phyloP scores from a whole-genome alignment of 2,797 vertebrate species.

The Myripristis murdjan region DNA sequence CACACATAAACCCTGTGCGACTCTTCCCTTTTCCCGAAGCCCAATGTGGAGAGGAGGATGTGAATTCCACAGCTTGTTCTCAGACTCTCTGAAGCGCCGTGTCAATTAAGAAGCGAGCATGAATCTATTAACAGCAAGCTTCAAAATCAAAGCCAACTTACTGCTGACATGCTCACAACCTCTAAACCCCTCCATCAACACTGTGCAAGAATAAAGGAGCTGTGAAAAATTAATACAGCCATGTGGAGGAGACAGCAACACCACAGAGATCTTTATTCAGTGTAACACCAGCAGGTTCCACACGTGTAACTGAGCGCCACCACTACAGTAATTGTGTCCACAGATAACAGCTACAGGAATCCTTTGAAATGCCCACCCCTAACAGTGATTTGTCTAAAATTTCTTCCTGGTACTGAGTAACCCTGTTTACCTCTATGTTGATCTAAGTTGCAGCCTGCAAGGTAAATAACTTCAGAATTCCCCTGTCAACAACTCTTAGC shows the following conservation, averaged over 20 bases:
- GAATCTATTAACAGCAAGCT: neutral
- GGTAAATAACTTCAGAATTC: neutral
- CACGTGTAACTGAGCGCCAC: constrained; percentile 2
- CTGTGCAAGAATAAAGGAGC: constrained; percentile 38
- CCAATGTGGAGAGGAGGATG: constrained; percentile 10
- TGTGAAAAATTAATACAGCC: constrained; percentile 17
- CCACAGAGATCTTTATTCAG: constrained; percentile 12
- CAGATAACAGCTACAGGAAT: constrained; percentile 2
- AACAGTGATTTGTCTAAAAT: neutral
- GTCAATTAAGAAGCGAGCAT: constrained; percentile 5
- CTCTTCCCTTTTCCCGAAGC: neutral
- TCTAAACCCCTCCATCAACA: constrained; percentile 5
- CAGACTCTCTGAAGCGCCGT: neutral
- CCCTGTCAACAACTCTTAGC: neutral
- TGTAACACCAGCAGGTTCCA: constrained; percentile 10
- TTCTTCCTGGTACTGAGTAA: neutral
- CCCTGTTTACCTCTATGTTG: neutral
- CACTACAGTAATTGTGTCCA: constrained; percentile 24
- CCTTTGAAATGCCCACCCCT: neutral
- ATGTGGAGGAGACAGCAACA: neutral
- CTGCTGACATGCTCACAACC: constrained; percentile 8
- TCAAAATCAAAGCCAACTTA: constrained; percentile 23
- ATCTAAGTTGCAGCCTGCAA: no score
- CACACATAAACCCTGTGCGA: constrained; percentile 15
- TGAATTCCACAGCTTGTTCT: constrained; percentile 34